A percentile compares a stretch with the other conserved stretches of the same genome.
These are phyloP conservation scores for Rhopalosiphum maidis DNA, from an alignment of 1,140 invertebrate species.

Conservation along the genomic window DNA sequence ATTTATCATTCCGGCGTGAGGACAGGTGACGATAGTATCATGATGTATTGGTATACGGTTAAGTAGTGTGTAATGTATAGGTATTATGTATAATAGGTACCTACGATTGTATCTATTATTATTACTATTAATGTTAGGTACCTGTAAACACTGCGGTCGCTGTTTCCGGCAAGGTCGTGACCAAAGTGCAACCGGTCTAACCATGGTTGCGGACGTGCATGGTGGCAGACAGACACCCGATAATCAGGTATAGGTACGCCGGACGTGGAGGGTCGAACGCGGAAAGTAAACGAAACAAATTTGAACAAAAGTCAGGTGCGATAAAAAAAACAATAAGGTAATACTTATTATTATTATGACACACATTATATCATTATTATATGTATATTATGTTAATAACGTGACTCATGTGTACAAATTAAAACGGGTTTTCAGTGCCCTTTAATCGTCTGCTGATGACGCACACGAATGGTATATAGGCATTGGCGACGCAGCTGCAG, in stretches of 20 bases:
- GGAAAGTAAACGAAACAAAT: neutral
- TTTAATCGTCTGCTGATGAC: neutral
- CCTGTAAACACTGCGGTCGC: neutral
- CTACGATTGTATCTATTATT: neutral
- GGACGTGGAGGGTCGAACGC: neutral
- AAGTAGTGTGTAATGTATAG: neutral
- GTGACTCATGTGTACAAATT: neutral
- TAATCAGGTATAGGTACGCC: neutral
- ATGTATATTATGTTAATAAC: neutral
- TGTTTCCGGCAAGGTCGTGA: neutral
- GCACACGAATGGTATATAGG: neutral
- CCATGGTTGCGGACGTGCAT: neutral
- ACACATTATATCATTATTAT: neutral
- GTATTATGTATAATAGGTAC: neutral
- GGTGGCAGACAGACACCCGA: neutral
- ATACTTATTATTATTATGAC: neutral
- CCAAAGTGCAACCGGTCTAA: neutral
- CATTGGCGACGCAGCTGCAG: neutral
- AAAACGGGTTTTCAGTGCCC: neutral
- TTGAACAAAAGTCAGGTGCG: neutral
- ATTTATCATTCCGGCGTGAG: neutral
- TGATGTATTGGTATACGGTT: neutral
- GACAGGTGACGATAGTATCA: neutral
- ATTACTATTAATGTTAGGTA: neutral
- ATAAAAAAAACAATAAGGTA: neutral